These are phyloP conservation scores for Eurois occulta DNA, from an alignment of 2,888 invertebrate genomes.

Conservation along the genomic window DNA sequence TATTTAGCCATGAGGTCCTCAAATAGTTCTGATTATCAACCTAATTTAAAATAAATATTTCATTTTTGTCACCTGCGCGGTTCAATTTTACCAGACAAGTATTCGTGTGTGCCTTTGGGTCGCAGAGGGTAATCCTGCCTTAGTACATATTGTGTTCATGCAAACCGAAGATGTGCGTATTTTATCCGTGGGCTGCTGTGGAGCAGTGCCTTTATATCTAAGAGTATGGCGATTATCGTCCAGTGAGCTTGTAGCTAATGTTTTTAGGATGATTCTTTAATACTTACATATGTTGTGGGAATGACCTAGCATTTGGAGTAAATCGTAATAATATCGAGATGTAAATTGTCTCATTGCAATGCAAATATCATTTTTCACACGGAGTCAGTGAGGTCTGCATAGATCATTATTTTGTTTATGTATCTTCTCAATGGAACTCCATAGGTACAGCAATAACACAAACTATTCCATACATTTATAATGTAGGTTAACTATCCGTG, in stretches of 20 bases:
- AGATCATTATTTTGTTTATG: conserved; percentile 4
- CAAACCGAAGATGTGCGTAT: not conserved
- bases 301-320: conserved; percentile 47
- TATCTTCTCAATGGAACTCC: not conserved
- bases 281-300: conserved; percentile 34
- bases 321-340: conserved; percentile 13
- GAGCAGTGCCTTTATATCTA: not conserved
- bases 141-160: not conserved
- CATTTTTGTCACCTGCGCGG: not conserved
- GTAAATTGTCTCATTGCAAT: not conserved
- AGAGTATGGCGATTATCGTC: conserved; percentile 22
- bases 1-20: not conserved
- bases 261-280: conserved; percentile 47
- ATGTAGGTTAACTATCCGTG: not conserved
- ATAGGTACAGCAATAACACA: not conserved
- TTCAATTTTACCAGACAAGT: not conserved
- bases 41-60: not conserved
- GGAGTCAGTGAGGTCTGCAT: not conserved
- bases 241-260: conserved; percentile 29
- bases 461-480: not conserved
- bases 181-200: not conserved
- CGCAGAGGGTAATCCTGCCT: not conserved
- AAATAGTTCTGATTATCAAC: not conserved
- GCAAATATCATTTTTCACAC: conserved; percentile 10
- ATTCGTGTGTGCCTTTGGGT: not conserved